Percentiles rank a stretch among this genome's conserved stretches.
Conservation (phyloP, 2,797 vertebrate genomes). For the Gambusia yucatana region DNA sequence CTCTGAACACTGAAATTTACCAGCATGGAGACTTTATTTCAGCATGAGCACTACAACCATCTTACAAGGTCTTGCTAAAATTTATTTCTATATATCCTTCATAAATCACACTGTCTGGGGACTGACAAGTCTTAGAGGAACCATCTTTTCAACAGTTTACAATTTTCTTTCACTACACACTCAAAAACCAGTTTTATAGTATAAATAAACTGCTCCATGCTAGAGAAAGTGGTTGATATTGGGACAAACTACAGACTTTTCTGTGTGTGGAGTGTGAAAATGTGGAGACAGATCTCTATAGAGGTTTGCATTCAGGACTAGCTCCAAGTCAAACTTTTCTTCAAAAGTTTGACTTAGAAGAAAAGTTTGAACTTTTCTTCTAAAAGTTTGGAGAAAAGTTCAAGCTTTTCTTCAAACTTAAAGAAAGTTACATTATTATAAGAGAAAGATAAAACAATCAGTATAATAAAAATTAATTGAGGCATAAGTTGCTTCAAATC, state of each 20-base stretch:
- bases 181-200: background rate
- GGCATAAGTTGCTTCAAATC: background rate
- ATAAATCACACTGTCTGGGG: constrained; percentile 9
- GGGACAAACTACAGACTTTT: background rate
- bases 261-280: background rate
- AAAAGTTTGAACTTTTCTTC: no score
- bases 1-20: constrained; percentile 28
- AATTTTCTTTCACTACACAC: background rate
- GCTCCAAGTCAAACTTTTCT: background rate
- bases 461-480: background rate
- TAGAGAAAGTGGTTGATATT: background rate
- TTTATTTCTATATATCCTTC: background rate
- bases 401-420: background rate
- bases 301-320: background rate
- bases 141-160: background rate
- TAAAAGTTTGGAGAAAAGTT: no score
- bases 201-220: constrained; percentile 4
- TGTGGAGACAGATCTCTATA: background rate
- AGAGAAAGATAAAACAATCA: background rate
- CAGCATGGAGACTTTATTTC: constrained; percentile 13
- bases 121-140: constrained; percentile 6
- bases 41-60: constrained; percentile 5
- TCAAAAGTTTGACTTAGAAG: background rate
- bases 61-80: constrained; percentile 6
- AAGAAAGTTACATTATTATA: no score